phyloP scores from a whole-genome alignment of 2,113 vertebrate species.

The Anguilla rostrata region DNA sequence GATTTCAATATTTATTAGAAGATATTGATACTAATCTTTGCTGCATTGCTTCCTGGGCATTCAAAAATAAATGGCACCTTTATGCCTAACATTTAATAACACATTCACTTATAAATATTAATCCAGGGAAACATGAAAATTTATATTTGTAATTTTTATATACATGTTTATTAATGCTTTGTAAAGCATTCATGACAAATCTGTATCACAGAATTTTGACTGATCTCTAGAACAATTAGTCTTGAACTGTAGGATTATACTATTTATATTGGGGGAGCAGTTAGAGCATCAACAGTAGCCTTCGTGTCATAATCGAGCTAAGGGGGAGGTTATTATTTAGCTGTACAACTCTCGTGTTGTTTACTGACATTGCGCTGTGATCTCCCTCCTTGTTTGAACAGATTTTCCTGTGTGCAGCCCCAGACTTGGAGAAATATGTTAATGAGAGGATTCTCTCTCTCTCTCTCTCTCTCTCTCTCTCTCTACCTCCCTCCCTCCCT shows the following conservation, averaged over 20 bases:
- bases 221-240: background rate
- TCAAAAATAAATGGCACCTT: no score
- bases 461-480: slow-evolving; percentile 12
- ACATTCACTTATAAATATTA: no score
- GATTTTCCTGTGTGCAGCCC: background rate
- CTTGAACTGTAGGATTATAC: background rate
- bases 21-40: background rate
- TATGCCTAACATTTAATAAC: no score
- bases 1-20: background rate
- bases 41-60: background rate
- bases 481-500: slow-evolving; percentile 16
- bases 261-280: background rate
- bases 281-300: background rate
- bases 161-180: background rate
- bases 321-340: background rate
- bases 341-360: background rate
- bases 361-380: background rate
- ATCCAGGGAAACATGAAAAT: background rate
- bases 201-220: background rate
- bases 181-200: background rate
- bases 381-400: background rate
- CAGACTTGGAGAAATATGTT: no score
- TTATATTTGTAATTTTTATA: background rate
- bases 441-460: background rate
- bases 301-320: background rate